Evolutionary conservation across 2,888 invertebrate species (phyloP), one percentile per base, ranked within the genome.

Genomic region (Dolomedes plantarius): DNA sequence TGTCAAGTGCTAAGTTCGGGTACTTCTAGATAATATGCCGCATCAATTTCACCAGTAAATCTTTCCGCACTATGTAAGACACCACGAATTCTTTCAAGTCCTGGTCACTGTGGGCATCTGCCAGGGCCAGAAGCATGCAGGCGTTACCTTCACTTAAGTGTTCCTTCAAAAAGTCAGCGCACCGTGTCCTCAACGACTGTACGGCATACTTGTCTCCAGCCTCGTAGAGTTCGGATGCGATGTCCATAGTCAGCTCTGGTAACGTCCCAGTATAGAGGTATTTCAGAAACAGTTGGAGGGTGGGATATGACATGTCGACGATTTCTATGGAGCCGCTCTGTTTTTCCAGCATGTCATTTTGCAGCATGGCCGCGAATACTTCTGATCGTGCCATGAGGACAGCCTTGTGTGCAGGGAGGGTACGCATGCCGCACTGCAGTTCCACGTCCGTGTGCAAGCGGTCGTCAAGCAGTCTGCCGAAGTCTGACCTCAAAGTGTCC

Each of bases 201-300:
- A 75, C 29, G 7, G 28, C 46, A 31, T 75, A 75, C 31, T 75
- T 75, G 75, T 67, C 75, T 0, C 65, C 75, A 19, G 67, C 41
- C 7, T n/a, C 41, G 39, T 67, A 75, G 11, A 75, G 19, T 23
- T 46, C 27, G 1, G 27, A 16, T 0, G 31, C 67, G 5, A n/a
- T 39, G 0, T 75, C 67, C 13, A 27, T 65, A n/a, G 13, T 2
- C 6, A 75, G 11, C 11, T 46, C 67, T 7, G 41, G 28, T 1
- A 75, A 9, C 2, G 5, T n/a, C 6, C 29, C 75, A 16, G 75
- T 41, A 29, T 75, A 75, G 28, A 75, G 28, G 31, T 41, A 75
- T 23, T 28, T 29, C 16, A 75, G 29, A 65, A 75, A 19, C 1
- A 29, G 13, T 3, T 29, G 11, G 11, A 75, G 16, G 19, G 67